phyloP scores from a whole-genome alignment of 2,113 vertebrate genomes.

The Paralichthys olivaceus region DNA sequence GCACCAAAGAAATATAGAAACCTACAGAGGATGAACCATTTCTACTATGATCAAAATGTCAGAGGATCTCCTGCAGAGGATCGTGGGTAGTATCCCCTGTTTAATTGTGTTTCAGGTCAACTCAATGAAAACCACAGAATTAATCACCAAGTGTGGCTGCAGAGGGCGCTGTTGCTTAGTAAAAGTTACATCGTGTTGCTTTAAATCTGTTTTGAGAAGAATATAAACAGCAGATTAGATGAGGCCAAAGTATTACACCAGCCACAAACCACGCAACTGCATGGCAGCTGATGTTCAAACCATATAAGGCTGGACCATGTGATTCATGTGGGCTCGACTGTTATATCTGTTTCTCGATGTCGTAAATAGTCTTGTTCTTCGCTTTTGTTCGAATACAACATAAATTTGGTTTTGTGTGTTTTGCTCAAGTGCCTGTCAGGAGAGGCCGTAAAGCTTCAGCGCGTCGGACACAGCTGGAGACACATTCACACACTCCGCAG shows the following conservation, averaged over 20 bases:
- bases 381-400: neutral
- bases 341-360: neutral
- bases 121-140: too few relatives aligned
- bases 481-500: conserved; percentile 20
- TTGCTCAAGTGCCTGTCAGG: neutral
- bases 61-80: too few relatives aligned
- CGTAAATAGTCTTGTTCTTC: neutral
- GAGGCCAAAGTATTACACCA: neutral
- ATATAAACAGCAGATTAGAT: neutral
- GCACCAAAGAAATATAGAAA: neutral
- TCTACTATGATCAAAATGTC: too few relatives aligned
- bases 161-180: too few relatives aligned
- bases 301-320: neutral
- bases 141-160: too few relatives aligned
- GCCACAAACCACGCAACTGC: too few relatives aligned
- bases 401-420: conserved; percentile 9
- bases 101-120: too few relatives aligned
- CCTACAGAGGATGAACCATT: neutral
- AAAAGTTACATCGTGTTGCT: too few relatives aligned
- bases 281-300: neutral
- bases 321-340: neutral
- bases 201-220: neutral
- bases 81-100: too few relatives aligned
- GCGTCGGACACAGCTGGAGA: conserved; percentile 42
- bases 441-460: conserved; percentile 18